Evolutionary conservation across 2,888 invertebrate genomes (phyloP), one percentile per base, ranked within the genome.

Genomic region (Drosophila kuntzei): DNA sequence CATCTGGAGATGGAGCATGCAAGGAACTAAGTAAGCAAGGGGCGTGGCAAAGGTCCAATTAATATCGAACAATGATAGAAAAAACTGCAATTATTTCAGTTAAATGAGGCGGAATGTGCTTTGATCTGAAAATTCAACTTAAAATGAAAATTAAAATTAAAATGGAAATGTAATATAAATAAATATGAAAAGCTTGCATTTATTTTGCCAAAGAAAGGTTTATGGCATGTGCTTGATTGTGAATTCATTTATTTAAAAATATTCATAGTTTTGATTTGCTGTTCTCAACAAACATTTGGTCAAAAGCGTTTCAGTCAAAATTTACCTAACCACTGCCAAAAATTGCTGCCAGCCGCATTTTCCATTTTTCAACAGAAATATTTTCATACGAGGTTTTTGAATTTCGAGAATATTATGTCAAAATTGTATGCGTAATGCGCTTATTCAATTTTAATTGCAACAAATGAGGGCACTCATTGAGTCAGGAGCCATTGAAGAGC

Each of bases 1-100:
- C 61, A 49, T 58, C 65, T 68, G 74, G 67, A 49, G 63, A 76
- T 37, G 60, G 47, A 44, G 36, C 41, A 37, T 90, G 89, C 77
- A 89, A 90, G 67, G 89, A 90, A 71, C 77, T 90, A 71, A 90
- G 89, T 90, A 77, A 89, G 89, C 51, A 34, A n/a, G n/a, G n/a
- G n/a, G n/a, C n/a, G n/a, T n/a, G n/a, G 60, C 22, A 41, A 46
- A 27, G 37, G 27, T 7, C 12, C n/a, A 50, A 69, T 69, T 44
- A 63, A 62, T 61, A 25, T 39, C 32, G 14, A 7, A 11, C 18
- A 54, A 59, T 41, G 9, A 2, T 20, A 37, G 39, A 29, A 32
- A 67, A 9, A 25, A 18, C 37, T 11, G 41, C 51, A 29, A 20
- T 49, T 58, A 51, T 53, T 36, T 36, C 32, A 43, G 22, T 55